phyloP scores from a whole-genome alignment of 2,888 invertebrate species.

The Phoenoteleia sp. region DNA sequence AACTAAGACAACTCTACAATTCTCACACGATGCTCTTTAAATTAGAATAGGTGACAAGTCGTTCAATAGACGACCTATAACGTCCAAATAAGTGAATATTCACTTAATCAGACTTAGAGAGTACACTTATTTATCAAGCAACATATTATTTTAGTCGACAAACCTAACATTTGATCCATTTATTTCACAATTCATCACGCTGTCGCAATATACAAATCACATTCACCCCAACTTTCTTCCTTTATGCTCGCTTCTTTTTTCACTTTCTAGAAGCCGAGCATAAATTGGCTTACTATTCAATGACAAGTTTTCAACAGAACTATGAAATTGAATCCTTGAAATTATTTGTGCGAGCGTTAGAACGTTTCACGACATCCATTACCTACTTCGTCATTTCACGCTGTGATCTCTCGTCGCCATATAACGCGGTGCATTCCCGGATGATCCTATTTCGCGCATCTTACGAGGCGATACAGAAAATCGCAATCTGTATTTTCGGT shows the following conservation, averaged over 20 bases:
- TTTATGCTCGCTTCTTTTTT: background rate
- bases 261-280: background rate
- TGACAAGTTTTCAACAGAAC: conserved; percentile 52
- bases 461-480: conserved; percentile 72
- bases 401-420: conserved; percentile 71
- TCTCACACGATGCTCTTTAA: no score
- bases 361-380: conserved; percentile 60
- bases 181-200: background rate
- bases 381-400: conserved; percentile 72
- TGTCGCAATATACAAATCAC: background rate
- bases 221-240: background rate
- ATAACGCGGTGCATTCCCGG: conserved; percentile 52
- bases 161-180: no score
- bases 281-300: conserved; percentile 54
- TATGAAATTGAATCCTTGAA: conserved; percentile 66
- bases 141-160: no score
- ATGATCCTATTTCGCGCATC: conserved; percentile 72
- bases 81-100: no score
- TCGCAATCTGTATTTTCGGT: conserved; percentile 82
- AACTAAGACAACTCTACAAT: no score
- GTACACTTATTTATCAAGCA: no score
- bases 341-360: conserved; percentile 58
- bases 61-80: no score
- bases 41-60: no score
- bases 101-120: no score